phyloP scores from a whole-genome alignment of 2,888 invertebrate species.

The Lottia scabra region DNA sequence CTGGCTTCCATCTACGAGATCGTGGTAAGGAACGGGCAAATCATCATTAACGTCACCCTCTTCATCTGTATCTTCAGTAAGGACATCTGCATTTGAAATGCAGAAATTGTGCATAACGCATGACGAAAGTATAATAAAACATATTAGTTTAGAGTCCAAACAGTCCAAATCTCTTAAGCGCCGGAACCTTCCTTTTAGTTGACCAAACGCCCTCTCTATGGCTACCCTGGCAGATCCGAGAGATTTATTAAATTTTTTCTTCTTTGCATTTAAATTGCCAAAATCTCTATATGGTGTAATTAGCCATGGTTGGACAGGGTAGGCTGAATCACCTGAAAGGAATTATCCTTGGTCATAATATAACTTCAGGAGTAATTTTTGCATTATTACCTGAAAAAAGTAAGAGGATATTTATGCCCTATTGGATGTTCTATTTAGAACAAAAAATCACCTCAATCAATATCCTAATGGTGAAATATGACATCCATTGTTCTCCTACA shows the following conservation, averaged over 20 bases:
- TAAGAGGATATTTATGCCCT: no score
- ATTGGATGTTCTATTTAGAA: no score
- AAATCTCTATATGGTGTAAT: constrained; percentile 15
- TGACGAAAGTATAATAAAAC: background rate
- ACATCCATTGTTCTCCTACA: no score
- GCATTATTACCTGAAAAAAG: no score
- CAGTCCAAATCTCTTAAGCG: background rate
- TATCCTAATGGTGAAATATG: no score
- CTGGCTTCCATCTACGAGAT: no score
- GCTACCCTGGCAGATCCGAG: constrained; percentile 18
- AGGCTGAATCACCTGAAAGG: constrained; percentile 22
- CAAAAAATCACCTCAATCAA: no score
- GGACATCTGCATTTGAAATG: background rate
- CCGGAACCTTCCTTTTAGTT: constrained; percentile 22
- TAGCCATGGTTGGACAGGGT: constrained; percentile 19
- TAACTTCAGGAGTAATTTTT: no score
- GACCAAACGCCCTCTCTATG: constrained; percentile 25
- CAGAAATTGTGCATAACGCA: background rate
- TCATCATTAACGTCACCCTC: no score
- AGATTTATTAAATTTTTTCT: constrained; percentile 19
- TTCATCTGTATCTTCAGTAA: background rate
- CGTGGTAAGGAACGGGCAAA: no score
- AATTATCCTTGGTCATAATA: background rate
- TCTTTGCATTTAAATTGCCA: constrained; percentile 2
- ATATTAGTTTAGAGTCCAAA: background rate